A percentile compares a stretch with the other conserved stretches of the same genome.
Conservation (phyloP, 2,888 invertebrate genomes). For the Leptinotarsa juncta region DNA sequence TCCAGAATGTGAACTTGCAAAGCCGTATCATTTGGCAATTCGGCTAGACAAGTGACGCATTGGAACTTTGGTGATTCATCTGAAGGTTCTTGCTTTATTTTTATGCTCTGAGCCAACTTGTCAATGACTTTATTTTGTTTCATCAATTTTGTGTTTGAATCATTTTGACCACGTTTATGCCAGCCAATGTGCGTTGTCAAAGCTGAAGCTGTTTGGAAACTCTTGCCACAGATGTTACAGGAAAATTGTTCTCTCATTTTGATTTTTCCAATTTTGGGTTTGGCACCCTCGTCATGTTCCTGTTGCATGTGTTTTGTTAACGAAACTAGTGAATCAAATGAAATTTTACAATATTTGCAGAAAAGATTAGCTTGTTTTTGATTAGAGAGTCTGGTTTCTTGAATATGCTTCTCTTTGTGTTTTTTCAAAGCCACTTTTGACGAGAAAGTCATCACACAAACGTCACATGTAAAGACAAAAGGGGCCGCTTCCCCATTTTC, state of each 20-base stretch:
- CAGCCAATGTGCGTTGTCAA: slow-evolving; percentile 73
- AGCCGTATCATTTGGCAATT: slow-evolving; percentile 60
- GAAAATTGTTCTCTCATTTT: slow-evolving; percentile 60
- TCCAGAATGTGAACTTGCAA: slow-evolving; percentile 63
- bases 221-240: slow-evolving; percentile 75
- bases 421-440: slow-evolving; percentile 62
- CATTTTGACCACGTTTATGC: slow-evolving; percentile 67
- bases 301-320: slow-evolving; percentile 60
- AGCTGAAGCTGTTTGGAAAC: slow-evolving; percentile 71
- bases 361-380: slow-evolving; percentile 44
- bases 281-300: slow-evolving; percentile 56
- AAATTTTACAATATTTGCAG: slow-evolving; percentile 61
- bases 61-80: slow-evolving; percentile 55
- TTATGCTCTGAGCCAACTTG: slow-evolving; percentile 25
- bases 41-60: slow-evolving; percentile 56
- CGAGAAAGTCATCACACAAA: slow-evolving; percentile 65
- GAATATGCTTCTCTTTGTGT: slow-evolving; percentile 61
- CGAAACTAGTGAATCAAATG: slow-evolving; percentile 52
- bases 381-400: slow-evolving; percentile 38
- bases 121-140: slow-evolving; percentile 34
- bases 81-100: slow-evolving; percentile 45
- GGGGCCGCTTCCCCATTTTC: slow-evolving; percentile 41
- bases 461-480: slow-evolving; percentile 61
- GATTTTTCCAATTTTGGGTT: slow-evolving; percentile 40
- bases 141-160: slow-evolving; percentile 60